Conservation (phyloP, 1,140 invertebrate species). For the Elymnias hypermnestra region DNA sequence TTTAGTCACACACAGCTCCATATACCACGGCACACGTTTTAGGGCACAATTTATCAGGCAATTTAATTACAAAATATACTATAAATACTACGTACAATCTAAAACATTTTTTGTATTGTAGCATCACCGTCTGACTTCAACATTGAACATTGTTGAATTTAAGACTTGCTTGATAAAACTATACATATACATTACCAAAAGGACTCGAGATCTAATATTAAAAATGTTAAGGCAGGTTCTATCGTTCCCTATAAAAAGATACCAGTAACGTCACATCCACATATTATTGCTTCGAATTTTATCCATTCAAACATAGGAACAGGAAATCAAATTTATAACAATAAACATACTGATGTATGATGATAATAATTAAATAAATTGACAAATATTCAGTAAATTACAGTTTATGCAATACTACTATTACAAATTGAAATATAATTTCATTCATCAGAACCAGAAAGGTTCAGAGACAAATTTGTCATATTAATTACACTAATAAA, state of each 20-base stretch:
- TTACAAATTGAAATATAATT: too few relatives aligned
- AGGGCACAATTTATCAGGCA: slow-evolving; percentile 68
- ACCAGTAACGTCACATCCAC: slow-evolving; percentile 59
- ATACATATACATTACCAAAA: slow-evolving; percentile 8
- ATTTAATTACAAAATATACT: slow-evolving; percentile 56
- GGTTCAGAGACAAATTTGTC: too few relatives aligned
- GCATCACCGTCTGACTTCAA: slow-evolving; percentile 49
- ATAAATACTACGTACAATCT: slow-evolving; percentile 56
- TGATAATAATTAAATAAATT: slow-evolving; percentile 1
- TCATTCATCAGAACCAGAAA: too few relatives aligned
- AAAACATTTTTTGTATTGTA: slow-evolving; percentile 52
- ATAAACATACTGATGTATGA: slow-evolving; percentile 12
- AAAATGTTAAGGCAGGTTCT: slow-evolving; percentile 38
- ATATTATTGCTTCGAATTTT: slow-evolving; percentile 61
- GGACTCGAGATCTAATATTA: slow-evolving; percentile 16
- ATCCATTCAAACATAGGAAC: slow-evolving; percentile 51
- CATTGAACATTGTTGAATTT: slow-evolving; percentile 32
- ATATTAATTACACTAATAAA: too few relatives aligned
- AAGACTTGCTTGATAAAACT: slow-evolving; percentile 21
- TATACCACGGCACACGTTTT: slow-evolving; percentile 55
- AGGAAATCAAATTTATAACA: slow-evolving; percentile 33
- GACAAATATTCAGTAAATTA: too few relatives aligned
- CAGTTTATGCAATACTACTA: too few relatives aligned
- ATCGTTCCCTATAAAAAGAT: slow-evolving; percentile 27
- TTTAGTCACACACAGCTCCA: slow-evolving; percentile 37